phyloP scores from a whole-genome alignment of 2,797 vertebrate species.

The Mastacembelus armatus region DNA sequence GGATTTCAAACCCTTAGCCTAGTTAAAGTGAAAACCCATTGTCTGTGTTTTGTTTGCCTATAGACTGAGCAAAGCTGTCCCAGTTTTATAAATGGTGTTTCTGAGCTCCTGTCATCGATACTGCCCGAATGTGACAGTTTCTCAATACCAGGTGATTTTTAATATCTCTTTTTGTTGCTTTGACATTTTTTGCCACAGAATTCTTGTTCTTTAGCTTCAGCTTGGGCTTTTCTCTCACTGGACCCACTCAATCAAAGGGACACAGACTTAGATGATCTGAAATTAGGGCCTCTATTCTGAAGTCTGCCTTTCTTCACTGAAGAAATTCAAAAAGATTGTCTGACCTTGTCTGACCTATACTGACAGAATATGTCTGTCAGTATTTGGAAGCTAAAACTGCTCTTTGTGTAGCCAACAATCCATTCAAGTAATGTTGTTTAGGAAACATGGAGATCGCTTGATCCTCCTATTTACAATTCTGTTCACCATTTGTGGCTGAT shows the following conservation, averaged over 20 bases:
- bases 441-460: not conserved
- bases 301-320: not conserved
- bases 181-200: conserved; percentile 19
- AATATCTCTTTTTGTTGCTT: conserved; percentile 14
- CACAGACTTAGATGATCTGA: not conserved
- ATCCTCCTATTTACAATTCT: not conserved
- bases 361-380: not conserved
- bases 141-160: conserved; percentile 12
- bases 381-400: no score
- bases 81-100: conserved; percentile 5
- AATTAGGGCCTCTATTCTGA: not conserved
- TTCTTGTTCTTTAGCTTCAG: not conserved
- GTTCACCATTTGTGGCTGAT: not conserved
- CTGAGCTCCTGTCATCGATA: conserved; percentile 8
- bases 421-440: not conserved
- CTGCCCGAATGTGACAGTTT: conserved; percentile 3
- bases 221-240: not conserved
- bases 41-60: not conserved
- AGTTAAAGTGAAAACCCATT: not conserved
- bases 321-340: not conserved
- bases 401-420: not conserved
- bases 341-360: no score
- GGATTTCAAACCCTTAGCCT: not conserved
- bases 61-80: not conserved
- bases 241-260: not conserved